Percentiles rank a stretch among this genome's conserved stretches.
Evolutionary conservation across 2,113 vertebrate genomes (phyloP).

Genomic region (Phyllostomus discolor): DNA sequence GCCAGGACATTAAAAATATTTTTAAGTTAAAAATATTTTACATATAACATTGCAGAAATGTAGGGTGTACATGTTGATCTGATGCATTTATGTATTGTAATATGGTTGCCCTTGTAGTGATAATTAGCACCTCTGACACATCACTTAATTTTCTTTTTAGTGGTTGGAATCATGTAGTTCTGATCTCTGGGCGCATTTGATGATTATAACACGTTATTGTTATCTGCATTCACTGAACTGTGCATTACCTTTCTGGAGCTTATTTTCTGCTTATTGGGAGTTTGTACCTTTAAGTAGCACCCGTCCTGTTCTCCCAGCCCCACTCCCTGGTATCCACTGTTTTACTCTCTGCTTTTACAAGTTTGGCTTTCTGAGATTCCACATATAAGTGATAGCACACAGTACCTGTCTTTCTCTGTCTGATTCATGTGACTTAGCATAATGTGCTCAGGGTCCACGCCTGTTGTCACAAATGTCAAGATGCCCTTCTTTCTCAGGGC

Average conservation of each 20-base stretch:
- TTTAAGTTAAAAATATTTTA: not conserved
- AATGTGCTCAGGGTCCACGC: not conserved
- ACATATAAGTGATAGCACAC: not conserved
- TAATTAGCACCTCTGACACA: not conserved
- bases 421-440: not conserved
- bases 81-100: not conserved
- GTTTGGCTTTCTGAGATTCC: not conserved
- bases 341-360: not conserved
- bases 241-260: not conserved
- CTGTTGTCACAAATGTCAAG: not conserved
- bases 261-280: not conserved
- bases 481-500: not conserved
- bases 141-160: not conserved
- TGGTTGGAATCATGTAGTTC: not conserved
- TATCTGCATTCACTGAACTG: not conserved
- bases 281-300: not conserved
- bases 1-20: not conserved
- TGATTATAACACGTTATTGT: not conserved
- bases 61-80: not conserved
- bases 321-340: not conserved
- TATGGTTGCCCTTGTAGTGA: not conserved
- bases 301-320: not conserved
- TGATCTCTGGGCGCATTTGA: not conserved
- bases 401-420: not conserved
- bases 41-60: not conserved